phyloP scores from a whole-genome alignment of 2,113 vertebrate genomes.

The Macquaria ambigua region DNA sequence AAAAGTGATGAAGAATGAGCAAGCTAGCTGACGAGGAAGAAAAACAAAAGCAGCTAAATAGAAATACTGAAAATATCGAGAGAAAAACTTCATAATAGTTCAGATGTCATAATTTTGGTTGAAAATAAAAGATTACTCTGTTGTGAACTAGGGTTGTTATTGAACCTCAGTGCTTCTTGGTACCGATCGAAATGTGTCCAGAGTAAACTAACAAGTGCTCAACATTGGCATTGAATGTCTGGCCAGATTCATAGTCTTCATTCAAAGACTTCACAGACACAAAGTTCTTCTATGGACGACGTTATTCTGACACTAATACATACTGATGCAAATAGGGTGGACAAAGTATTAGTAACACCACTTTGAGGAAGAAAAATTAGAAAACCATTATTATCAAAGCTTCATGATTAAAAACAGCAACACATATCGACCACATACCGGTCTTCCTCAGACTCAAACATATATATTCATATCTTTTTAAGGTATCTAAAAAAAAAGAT shows the following conservation, averaged over 20 bases:
- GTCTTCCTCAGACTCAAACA: neutral
- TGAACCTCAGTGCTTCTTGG: neutral
- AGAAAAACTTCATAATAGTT: constrained; percentile 4
- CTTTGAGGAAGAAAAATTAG: neutral
- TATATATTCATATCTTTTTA: neutral
- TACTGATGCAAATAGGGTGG: too few species aligned
- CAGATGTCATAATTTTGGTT: constrained; percentile 18
- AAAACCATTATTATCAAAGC: neutral
- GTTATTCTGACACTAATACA: too few species aligned
- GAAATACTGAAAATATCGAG: constrained; percentile 1
- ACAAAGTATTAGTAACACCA: too few species aligned
- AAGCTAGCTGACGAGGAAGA: neutral
- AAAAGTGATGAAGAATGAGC: constrained; percentile 11
- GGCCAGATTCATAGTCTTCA: neutral
- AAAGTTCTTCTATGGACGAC: neutral
- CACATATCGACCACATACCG: neutral
- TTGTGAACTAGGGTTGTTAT: neutral
- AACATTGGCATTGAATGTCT: neutral
- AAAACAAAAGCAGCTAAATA: constrained; percentile 6
- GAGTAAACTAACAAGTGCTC: neutral
- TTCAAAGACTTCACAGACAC: too few species aligned
- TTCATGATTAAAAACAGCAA: neutral
- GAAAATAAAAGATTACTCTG: neutral
- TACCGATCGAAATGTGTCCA: neutral
- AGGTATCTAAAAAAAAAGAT: neutral